Conservation (phyloP, 2,797 vertebrate species). For the Meda fulgida region DNA sequence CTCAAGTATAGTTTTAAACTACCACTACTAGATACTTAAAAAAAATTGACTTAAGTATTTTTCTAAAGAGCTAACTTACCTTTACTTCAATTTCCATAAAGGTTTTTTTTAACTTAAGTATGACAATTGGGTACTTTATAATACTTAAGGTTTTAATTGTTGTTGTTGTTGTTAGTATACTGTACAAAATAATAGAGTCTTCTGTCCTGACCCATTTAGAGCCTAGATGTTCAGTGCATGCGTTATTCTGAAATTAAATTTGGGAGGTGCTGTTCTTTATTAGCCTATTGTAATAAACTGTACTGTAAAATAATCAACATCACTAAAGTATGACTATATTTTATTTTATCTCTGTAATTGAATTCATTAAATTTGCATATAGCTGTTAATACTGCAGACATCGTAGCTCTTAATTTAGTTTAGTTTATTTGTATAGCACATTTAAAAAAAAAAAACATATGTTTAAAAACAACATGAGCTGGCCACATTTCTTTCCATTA, state of each 20-base stretch:
- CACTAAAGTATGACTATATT: not conserved
- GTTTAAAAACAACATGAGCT: too few species aligned
- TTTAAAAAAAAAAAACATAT: too few species aligned
- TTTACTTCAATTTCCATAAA: not conserved
- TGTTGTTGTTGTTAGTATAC: not conserved
- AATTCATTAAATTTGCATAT: not conserved
- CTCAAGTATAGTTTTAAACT: not conserved
- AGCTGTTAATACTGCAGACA: not conserved
- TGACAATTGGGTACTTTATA: not conserved
- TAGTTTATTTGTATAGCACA: too few species aligned
- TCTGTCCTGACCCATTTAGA: not conserved
- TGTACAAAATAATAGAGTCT: not conserved
- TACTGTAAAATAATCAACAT: not conserved
- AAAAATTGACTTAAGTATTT: not conserved
- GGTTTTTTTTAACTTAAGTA: not conserved
- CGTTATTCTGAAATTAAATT: not conserved
- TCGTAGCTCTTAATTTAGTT: not conserved
- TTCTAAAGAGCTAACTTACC: not conserved
- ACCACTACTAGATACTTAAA: not conserved
- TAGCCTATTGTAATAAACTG: conserved; percentile 4
- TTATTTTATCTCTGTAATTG: not conserved
- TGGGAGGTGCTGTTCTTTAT: not conserved
- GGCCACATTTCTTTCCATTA: too few species aligned
- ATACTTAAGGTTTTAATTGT: not conserved
- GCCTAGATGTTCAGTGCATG: not conserved